A percentile compares a stretch with the other conserved stretches of the same genome.
These are phyloP conservation scores for Lutjanus erythropterus DNA, from an alignment of 2,113 vertebrate species.

Conservation along the genomic window DNA sequence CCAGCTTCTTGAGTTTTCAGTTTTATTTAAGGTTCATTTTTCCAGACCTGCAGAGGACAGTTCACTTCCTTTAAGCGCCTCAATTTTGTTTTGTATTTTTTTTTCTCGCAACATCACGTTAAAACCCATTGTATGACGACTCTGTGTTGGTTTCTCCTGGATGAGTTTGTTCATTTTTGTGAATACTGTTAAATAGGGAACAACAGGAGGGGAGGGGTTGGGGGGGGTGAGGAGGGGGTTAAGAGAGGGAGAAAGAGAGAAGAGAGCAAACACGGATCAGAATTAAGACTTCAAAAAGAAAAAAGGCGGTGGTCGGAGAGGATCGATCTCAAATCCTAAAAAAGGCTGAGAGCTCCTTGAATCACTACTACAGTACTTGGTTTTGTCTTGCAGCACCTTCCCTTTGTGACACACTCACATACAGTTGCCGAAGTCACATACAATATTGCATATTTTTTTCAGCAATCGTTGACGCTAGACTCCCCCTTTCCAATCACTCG, in stretches of 20 bases:
- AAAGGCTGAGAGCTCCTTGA: constrained; percentile 63
- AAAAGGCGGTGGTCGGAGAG: constrained; percentile 63
- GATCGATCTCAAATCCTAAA: constrained; percentile 61
- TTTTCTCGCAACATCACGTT: constrained; percentile 79
- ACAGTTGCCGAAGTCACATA: constrained; percentile 67
- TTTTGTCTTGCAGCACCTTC: constrained; percentile 72
- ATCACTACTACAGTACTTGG: constrained; percentile 71
- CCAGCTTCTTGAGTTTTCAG: constrained; percentile 92
- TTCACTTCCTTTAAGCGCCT: constrained; percentile 92
- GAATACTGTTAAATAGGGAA: constrained; percentile 92
- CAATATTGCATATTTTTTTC: constrained; percentile 73
- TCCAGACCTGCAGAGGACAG: constrained; percentile 99
- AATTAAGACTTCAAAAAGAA: constrained; percentile 86
- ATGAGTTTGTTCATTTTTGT: constrained; percentile 90
- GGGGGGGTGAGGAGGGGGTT: not conserved
- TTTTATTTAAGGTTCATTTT: constrained; percentile 99
- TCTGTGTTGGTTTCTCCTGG: constrained; percentile 81
- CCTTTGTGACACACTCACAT: constrained; percentile 60
- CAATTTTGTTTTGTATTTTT: constrained; percentile 72
- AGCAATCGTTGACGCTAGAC: constrained; percentile 64
- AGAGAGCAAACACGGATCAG: constrained; percentile 85
- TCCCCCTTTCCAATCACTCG: constrained; percentile 55
- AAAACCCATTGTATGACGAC: constrained; percentile 82
- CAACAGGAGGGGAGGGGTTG: constrained; percentile 80
- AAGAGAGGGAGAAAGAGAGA: constrained; percentile 43